Evolutionary conservation across 1,140 invertebrate genomes (phyloP).

Genomic region (Macrocentrus cingulum): DNA sequence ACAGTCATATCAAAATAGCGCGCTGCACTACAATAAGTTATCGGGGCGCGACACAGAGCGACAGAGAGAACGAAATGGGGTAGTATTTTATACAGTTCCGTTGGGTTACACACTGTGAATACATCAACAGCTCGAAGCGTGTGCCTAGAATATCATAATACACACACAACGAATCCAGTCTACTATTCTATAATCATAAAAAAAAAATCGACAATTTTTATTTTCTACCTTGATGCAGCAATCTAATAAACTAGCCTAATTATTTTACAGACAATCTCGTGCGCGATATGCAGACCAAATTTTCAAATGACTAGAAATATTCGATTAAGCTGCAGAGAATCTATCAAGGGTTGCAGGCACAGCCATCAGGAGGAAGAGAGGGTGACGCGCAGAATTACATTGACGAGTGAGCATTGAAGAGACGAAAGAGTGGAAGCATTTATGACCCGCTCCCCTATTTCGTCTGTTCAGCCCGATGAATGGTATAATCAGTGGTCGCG

Average conservation of each 20-base stretch:
- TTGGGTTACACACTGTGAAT: constrained; percentile 27
- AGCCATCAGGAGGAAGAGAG: background rate
- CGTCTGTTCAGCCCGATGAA: constrained; percentile 47
- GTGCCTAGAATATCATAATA: constrained; percentile 26
- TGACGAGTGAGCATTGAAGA: constrained; percentile 54
- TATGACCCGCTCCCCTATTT: constrained; percentile 54
- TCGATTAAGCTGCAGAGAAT: too few relatives aligned
- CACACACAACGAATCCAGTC: too few relatives aligned
- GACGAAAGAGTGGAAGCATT: constrained; percentile 29
- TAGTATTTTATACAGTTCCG: constrained; percentile 30
- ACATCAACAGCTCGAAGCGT: constrained; percentile 24
- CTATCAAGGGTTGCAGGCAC: too few relatives aligned
- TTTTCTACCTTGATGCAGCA: too few relatives aligned
- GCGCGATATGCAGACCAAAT: too few relatives aligned
- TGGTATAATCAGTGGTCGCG: constrained; percentile 60
- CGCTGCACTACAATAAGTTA: constrained; percentile 24
- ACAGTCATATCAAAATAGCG: constrained; percentile 26
- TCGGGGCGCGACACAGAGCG: too few relatives aligned
- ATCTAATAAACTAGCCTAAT: too few relatives aligned
- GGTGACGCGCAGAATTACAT: constrained; percentile 44
- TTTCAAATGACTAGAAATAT: too few relatives aligned
- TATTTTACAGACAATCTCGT: too few relatives aligned
- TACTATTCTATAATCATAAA: too few relatives aligned
- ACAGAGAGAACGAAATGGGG: constrained; percentile 15
- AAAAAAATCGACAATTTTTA: too few relatives aligned